Percentiles rank a stretch among this genome's conserved stretches.
These are phyloP conservation scores for Oncorhynchus clarkii DNA, from an alignment of 2,113 vertebrate genomes.

Conservation along the genomic window DNA sequence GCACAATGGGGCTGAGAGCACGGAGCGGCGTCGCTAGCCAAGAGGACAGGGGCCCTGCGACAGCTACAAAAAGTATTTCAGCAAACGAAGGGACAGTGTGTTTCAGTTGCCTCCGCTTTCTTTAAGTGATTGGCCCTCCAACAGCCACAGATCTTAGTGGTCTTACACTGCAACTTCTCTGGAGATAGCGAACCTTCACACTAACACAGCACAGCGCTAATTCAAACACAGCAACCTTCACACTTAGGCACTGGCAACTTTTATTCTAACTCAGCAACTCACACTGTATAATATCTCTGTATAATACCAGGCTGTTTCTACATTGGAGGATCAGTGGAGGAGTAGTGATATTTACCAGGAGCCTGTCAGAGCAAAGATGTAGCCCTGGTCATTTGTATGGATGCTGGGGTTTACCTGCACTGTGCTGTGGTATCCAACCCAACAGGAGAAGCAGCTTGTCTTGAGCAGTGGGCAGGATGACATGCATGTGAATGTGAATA, in stretches of 20 bases:
- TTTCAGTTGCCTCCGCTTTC: slow-evolving; percentile 50
- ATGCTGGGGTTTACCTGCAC: slow-evolving; percentile 29
- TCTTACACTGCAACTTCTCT: slow-evolving; percentile 56
- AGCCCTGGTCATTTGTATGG: slow-evolving; percentile 51
- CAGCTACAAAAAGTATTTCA: slow-evolving; percentile 59
- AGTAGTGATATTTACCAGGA: slow-evolving; percentile 20
- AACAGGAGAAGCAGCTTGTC: slow-evolving; percentile 48
- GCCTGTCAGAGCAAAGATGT: slow-evolving; percentile 48
- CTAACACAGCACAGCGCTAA: neutral
- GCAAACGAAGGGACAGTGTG: slow-evolving; percentile 53
- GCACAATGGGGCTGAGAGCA: neutral
- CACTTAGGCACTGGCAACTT: slow-evolving; percentile 3
- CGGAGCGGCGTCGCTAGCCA: slow-evolving; percentile 25
- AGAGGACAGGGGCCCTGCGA: slow-evolving; percentile 57
- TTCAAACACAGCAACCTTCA: slow-evolving; percentile 6
- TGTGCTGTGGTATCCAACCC: neutral
- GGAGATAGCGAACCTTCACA: slow-evolving; percentile 54
- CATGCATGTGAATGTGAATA: slow-evolving; percentile 62
- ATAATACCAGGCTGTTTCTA: slow-evolving; percentile 19
- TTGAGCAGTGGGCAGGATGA: slow-evolving; percentile 65
- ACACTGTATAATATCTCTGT: neutral
- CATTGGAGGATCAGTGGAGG: neutral
- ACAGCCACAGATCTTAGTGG: slow-evolving; percentile 62
- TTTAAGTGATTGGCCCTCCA: slow-evolving; percentile 58
- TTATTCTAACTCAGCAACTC: slow-evolving; percentile 43